Evolutionary conservation across 2,113 vertebrate genomes (phyloP).

Genomic region (Oryzias curvinotus): DNA sequence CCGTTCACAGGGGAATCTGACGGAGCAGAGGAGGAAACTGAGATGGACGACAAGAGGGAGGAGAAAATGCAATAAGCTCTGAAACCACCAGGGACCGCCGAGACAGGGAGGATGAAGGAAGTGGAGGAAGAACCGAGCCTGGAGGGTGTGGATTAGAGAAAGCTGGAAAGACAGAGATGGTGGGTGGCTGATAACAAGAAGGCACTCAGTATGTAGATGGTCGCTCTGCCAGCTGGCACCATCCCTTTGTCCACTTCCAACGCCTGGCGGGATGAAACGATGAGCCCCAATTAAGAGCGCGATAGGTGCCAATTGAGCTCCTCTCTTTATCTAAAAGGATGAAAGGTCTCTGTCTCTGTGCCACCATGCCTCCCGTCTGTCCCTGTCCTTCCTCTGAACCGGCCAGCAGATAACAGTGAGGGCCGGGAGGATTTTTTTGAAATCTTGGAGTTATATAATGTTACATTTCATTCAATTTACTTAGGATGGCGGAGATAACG

Average conservation of each 20-base stretch:
- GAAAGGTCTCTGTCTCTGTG: conserved; percentile 24
- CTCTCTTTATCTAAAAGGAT: conserved; percentile 51
- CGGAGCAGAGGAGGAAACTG: conserved; percentile 1
- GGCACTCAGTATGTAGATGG: conserved; percentile 37
- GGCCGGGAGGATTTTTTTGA: conserved; percentile 11
- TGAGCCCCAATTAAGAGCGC: conserved; percentile 60
- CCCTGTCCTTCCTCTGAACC: conserved; percentile 44
- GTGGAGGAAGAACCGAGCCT: conserved; percentile 25
- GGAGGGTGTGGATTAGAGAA: conserved; percentile 26
- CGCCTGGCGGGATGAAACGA: conserved; percentile 43
- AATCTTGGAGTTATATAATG: too few relatives aligned
- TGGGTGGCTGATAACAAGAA: conserved; percentile 47
- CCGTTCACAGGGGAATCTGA: conserved; percentile 25
- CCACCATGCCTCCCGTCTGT: conserved; percentile 32
- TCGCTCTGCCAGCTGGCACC: conserved; percentile 54
- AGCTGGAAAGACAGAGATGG: conserved; percentile 15
- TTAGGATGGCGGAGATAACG: too few relatives aligned
- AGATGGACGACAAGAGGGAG: not conserved
- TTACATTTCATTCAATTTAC: too few relatives aligned
- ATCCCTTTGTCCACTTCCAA: conserved; percentile 56
- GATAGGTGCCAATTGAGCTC: conserved; percentile 51
- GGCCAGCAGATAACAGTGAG: conserved; percentile 32
- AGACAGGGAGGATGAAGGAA: conserved; percentile 35
- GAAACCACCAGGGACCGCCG: conserved; percentile 27
- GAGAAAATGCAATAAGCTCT: conserved; percentile 35